Evolutionary conservation across 2,888 invertebrate genomes (phyloP), one percentile per base, ranked within the genome.

Genomic region (Calameuta pallipes): DNA sequence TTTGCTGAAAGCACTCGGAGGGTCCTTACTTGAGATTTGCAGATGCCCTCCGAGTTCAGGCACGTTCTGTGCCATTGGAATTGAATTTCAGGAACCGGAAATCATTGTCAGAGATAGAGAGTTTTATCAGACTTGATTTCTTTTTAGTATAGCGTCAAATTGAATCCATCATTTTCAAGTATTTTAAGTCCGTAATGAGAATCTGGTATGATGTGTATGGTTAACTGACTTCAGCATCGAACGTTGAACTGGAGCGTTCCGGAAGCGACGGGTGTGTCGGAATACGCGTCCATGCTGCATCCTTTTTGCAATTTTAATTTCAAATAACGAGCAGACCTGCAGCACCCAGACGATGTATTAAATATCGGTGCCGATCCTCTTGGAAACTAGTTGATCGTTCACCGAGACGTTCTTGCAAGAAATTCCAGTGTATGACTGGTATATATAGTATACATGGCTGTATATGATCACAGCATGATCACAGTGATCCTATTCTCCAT

Each of bases 211-310:
- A 56, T 56, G 56, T 6, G 56, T 56, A 56, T 15, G 9, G 56
- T 56, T 56, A 56, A 56, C 56, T 56, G 56, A 2, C 56, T 56
- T 56, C 23, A 56, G 6, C 71, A 34, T 71, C 71, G 71, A 71
- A 71, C 71, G 71, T 71, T 71, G 71, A 71, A 71, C 71, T 71
- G 31, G 34, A 31, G 34, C 33, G 30, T 71, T 71, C 31, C 71
- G 71, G 71, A 71, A 71, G 71, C 15, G 71, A 15, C 33, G 71
- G 71, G 31, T 34, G 71, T 71, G 71, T 71, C 31, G 71, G 56
- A 23, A 56, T 56, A 15, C 15, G 56, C 56, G 56, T 56, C 23
- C 56, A 56, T 56, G 23, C 23, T 56, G 56, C 56, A 56, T 56
- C 56, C 56, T 56, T 56, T 9, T 56, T 23, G 56, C 56, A 56